Base-by-base conservation (phyloP, 2,888 invertebrate species). In the Hirtodrosophila confusa region DNA sequence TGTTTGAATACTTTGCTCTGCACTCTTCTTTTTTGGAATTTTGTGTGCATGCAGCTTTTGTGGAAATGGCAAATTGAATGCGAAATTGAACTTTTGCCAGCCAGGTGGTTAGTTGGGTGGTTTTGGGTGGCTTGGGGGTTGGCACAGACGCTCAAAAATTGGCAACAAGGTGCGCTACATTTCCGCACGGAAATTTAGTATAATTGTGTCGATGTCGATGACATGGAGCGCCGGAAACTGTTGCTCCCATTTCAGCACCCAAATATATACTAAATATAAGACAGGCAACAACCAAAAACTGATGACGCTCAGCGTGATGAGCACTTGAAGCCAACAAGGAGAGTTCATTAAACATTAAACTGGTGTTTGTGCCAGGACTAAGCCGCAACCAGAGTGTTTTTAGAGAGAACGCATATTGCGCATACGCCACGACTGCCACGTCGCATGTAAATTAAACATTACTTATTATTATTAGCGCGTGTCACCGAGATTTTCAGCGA, bases 1-100 rank as follows among this genome's bases (percentile, higher is more conserved):
- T 69, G 60, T 75, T 62, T 69, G 65, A 69, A 73, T 64, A 53
- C 45, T 50, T 36, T 24, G 29, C 45, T 27, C 7, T 12, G 31
- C 54, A 9, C 44, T 50, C 41, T 9, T 23, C 11, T 45, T 54
- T 58, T 47, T 50, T 51, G 17, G 11, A 47, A 55, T 69, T 58
- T 62, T 54, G 50, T 74, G 56, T 67, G 66, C 53, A 56, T 67
- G 56, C 47, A 67, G 60, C 68, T 35, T 69, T 33, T 69, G 63
- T 88, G 78, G 80, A 83, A 85, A 80, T 73, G 80, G 79, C 65
- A 88, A 85, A 83, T 78, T 85, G 86, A 88, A 88, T 83, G 54
- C 88, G 74, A 80, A 86, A 86, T 86, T 88, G 88, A 83, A 87
- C 85, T 83, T 83, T 80, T 64, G 77, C 55, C 80, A 75, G 63